Percentiles rank a stretch among this genome's conserved stretches.
phyloP scores from a whole-genome alignment of 2,797 vertebrate species.

The Jordanella pulchra region DNA sequence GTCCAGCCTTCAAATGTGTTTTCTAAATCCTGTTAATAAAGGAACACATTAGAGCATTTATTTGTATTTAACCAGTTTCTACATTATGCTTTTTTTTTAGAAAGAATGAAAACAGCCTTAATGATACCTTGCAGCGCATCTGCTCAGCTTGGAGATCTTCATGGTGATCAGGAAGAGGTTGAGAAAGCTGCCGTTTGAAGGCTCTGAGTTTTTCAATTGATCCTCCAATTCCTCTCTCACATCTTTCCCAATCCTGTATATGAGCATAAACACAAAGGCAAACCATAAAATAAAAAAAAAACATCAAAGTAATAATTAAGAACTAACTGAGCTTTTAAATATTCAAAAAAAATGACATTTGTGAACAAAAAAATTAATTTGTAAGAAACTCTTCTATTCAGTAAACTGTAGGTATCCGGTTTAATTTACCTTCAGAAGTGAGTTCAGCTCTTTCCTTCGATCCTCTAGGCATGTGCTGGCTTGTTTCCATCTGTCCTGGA shows the following conservation, averaged over 20 bases:
- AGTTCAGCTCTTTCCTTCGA: constrained; percentile 87
- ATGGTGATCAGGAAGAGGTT: constrained; percentile 90
- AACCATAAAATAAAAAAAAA: neutral
- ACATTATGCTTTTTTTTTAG: neutral
- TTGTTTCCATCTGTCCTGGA: constrained; percentile 90
- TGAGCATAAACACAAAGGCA: neutral
- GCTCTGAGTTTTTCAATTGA: constrained; percentile 91
- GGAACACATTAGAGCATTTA: neutral
- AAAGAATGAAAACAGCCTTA: neutral
- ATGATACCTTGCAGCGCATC: constrained; percentile 90
- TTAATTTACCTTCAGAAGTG: constrained; percentile 85
- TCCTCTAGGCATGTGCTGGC: constrained; percentile 84
- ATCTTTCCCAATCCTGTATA: constrained; percentile 92
- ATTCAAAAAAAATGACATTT: neutral
- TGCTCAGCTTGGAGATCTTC: constrained; percentile 93
- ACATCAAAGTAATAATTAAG: neutral
- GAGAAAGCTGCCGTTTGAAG: constrained; percentile 91
- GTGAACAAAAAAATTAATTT: neutral
- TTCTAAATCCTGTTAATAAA: constrained; percentile 87
- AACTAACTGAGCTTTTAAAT: neutral
- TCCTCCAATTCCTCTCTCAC: constrained; percentile 89
- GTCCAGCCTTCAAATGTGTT: constrained; percentile 90
- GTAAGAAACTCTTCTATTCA: neutral
- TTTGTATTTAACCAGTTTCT: neutral
- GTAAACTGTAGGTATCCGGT: neutral